These are phyloP conservation scores for Pinctada fucata DNA, from an alignment of 2,888 invertebrate genomes.

Conservation along the genomic window DNA sequence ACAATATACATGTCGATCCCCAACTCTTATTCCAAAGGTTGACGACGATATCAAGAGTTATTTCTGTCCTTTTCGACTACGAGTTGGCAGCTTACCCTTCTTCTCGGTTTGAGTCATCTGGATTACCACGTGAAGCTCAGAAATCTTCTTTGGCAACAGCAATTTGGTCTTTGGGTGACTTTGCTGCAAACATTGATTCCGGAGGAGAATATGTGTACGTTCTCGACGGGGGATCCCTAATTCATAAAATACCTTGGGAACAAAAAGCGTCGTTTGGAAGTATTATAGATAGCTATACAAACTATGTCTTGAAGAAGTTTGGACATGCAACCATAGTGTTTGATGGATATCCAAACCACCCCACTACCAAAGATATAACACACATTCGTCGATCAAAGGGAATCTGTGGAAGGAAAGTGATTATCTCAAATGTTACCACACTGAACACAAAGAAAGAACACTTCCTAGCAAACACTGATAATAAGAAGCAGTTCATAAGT, in stretches of 20 bases:
- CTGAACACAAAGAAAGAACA: slow-evolving; percentile 2
- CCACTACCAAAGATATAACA: slow-evolving; percentile 41
- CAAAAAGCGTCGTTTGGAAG: slow-evolving; percentile 1
- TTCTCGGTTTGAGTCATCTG: slow-evolving; percentile 42
- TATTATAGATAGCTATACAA: slow-evolving; percentile 2
- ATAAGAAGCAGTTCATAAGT: slow-evolving; percentile 56
- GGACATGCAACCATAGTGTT: slow-evolving; percentile 46
- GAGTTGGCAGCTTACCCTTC: slow-evolving; percentile 41
- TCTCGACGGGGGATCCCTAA: slow-evolving; percentile 8
- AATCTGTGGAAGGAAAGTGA: not conserved
- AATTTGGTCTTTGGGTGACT: slow-evolving; percentile 32
- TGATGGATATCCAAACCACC: slow-evolving; percentile 42
- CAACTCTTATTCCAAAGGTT: slow-evolving; percentile 55
- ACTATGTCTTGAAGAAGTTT: slow-evolving; percentile 2
- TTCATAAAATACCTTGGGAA: slow-evolving; percentile 1
- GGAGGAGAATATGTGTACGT: no score
- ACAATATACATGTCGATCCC: slow-evolving; percentile 47
- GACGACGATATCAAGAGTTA: slow-evolving; percentile 30
- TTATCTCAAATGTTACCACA: not conserved
- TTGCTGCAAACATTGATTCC: not conserved
- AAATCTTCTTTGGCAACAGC: slow-evolving; percentile 49
- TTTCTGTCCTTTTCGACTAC: slow-evolving; percentile 39
- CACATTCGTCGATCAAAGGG: slow-evolving; percentile 30
- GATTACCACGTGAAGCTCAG: slow-evolving; percentile 38
- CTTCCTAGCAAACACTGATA: slow-evolving; percentile 44